Evolutionary conservation across 2,113 vertebrate genomes (phyloP), one percentile per base, ranked within the genome.

Genomic region (Notechis scutatus): DNA sequence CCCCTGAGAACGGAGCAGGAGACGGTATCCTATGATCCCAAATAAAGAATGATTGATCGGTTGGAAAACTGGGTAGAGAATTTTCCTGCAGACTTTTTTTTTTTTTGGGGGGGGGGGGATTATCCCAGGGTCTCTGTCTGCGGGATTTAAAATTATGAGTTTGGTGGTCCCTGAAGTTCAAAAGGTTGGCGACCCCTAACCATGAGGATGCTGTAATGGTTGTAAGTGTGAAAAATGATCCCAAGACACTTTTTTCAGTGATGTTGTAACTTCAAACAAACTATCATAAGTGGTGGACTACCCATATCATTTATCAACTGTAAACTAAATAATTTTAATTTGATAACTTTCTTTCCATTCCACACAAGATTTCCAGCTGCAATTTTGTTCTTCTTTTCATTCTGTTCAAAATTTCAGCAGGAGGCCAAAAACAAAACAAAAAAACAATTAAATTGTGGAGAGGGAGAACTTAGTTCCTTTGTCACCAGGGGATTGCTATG

Each of bases 401-500:
- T 87, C 97, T 96, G 95, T 95, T 95, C 92, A 97, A 96, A 96
- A 97, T 96, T 97, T 85, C 96, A 96, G 96, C 23, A 94, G 91
- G 96, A 94, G 96, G 94, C 95, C 20, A 81, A 81, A 39, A 20
- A 7, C 39, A 39, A 20, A 9, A 50, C 1, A 9, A 1, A 50
- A 50, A 9, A 50, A 50, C 6, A 74, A 8, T 21, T 21, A 42
- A 42, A 42, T 21, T 81, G 74, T 6, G 34, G 54, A 21, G 55
- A 26, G 21, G 55, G 9, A 42, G 34, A 81, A 2, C 85, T 29
- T 96, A 97, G 96, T 98, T 98, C 97, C 97, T 96, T 97, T 95
- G 97, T 96, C 97, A 97, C 97, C 97, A 97, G 98, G 98, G 98
- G 98, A 98, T 97, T 98, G 96, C 98, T 96, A 97, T 94, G 90